phyloP scores from a whole-genome alignment of 2,888 invertebrate species.

The Seladonia tumulorum region DNA sequence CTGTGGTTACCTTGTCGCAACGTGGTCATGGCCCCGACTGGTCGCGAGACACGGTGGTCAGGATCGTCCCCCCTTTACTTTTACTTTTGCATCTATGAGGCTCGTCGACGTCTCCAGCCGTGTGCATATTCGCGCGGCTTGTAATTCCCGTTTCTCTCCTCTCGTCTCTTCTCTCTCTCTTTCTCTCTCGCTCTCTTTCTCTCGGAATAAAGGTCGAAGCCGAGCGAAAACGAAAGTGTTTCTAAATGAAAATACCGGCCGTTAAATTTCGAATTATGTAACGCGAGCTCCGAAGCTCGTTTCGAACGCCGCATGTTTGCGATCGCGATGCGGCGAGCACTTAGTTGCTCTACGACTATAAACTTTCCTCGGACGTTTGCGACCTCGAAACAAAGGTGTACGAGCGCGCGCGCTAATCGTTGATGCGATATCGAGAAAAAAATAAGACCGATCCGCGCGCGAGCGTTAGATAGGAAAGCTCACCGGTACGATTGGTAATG shows the following conservation, averaged over 20 bases:
- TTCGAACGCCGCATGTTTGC: not conserved
- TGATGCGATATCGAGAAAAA: not conserved
- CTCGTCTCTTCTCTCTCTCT: not conserved
- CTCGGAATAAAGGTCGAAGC: not conserved
- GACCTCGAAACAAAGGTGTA: slow-evolving; percentile 3
- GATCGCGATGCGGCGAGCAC: not conserved
- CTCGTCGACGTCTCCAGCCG: slow-evolving; percentile 10
- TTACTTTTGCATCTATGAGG: slow-evolving; percentile 56
- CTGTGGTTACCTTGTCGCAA: slow-evolving; percentile 82
- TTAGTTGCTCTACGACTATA: not conserved
- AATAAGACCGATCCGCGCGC: not conserved
- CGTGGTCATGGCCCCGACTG: slow-evolving; percentile 82
- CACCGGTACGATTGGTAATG: not conserved
- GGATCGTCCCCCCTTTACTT: slow-evolving; percentile 73
- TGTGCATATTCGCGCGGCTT: slow-evolving; percentile 18
- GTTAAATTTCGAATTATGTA: slow-evolving; percentile 13
- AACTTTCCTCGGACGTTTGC: not conserved
- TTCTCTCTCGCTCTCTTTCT: not conserved
- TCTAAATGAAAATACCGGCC: not conserved
- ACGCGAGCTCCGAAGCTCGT: not conserved
- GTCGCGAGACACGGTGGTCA: slow-evolving; percentile 74
- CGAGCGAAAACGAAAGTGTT: slow-evolving; percentile 1
- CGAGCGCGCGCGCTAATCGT: not conserved
- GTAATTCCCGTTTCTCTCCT: not conserved
- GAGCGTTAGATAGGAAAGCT: not conserved